Conservation (phyloP, 2,797 vertebrate species). For the Stomatorhinus walkeri region DNA sequence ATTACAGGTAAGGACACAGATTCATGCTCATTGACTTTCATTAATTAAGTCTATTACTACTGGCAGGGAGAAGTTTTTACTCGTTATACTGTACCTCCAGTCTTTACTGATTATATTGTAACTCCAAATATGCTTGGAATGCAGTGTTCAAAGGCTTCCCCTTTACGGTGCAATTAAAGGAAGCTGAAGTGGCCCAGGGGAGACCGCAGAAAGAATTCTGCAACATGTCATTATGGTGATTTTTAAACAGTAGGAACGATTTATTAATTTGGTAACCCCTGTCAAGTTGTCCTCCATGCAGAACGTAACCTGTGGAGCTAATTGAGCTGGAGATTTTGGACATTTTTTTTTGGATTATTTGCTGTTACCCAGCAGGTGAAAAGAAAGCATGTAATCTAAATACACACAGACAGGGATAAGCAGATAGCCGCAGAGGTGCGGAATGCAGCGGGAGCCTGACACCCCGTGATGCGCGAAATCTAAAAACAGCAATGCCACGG, state of each 20-base stretch:
- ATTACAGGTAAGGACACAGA: not conserved
- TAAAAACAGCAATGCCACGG: not conserved
- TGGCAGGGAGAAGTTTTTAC: not conserved
- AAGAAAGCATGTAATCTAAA: not conserved
- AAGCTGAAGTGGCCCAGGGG: not conserved
- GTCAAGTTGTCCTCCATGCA: not conserved
- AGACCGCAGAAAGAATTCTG: not conserved
- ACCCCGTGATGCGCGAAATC: not conserved
- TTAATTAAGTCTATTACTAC: not conserved
- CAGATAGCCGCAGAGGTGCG: not conserved
- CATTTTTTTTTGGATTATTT: not conserved
- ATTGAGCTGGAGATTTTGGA: conserved; percentile 11
- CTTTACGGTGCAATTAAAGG: not conserved
- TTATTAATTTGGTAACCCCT: conserved; percentile 7
- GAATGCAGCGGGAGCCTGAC: not conserved
- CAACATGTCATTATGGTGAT: not conserved
- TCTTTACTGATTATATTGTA: not conserved
- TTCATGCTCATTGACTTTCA: not conserved
- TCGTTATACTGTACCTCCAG: not conserved
- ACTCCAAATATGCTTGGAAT: not conserved
- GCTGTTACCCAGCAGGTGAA: not conserved
- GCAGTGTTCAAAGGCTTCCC: not conserved
- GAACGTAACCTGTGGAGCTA: conserved; percentile 1
- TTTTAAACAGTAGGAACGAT: conserved; percentile 14
- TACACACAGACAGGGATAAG: not conserved